Evolutionary conservation across 2,888 invertebrate species (phyloP), one percentile per base, ranked within the genome.

Genomic region (Auanema freiburgensis): DNA sequence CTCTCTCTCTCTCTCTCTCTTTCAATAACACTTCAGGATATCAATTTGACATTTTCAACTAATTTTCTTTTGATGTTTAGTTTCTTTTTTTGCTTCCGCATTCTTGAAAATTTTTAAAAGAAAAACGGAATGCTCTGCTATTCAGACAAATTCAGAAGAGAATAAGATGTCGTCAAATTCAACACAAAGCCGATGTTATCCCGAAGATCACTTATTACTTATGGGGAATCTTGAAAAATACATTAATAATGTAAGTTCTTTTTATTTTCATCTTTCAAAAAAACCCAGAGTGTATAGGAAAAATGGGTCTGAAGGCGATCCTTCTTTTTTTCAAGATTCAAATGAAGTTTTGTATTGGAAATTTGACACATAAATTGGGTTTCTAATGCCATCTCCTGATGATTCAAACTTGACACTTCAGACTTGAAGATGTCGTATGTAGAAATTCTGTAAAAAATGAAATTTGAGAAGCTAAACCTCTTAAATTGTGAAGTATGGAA

Each of bases 151-250:
- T 33, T 33, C 33, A 33, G 33, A 8, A 33, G 8, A 33, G 33
- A 33, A 33, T 33, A 33, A 33, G 33, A 33, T 33, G 33, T 33
- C 33, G 33, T 33, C 33, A 33, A 33, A 33, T 33, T 33, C 33
- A 33, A 21, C 50, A 11, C 50, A 11, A 5, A 24, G n/a, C 50
- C 24, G n/a, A 11, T 50, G 24, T 50, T 50, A 50, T 50, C 12
- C 62, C 8, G 57, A 56, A 8, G 40, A 25, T 21, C 62, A 62
- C 21, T 43, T 62, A 41, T 42, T 68, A 25, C 51, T 72, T 57
- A 72, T 72, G 72, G 56, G 62, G 46, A 65, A 70, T 49, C 63
- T 72, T 60, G 72, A 72, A 63, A 72, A 70, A 57, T 51, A 58
- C 25, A 72, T 72, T 59, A 72, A 70, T 65, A 68, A 68, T 55